Conservation (phyloP, 2,888 invertebrate genomes). For the Machimus atricapillus region DNA sequence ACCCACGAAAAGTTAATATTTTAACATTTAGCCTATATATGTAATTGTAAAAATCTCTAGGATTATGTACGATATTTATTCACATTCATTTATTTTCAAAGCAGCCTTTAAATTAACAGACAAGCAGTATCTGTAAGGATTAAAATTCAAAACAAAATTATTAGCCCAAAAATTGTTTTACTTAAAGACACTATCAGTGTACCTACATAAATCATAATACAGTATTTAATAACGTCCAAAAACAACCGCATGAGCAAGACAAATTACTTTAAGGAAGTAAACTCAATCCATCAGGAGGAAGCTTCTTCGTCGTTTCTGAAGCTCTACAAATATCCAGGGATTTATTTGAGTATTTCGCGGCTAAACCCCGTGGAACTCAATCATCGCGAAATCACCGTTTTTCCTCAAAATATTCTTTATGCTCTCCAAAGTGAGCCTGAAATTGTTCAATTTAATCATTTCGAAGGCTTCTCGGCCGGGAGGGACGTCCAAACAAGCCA, state of each 20-base stretch:
- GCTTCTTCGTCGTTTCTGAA: neutral
- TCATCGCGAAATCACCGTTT: neutral
- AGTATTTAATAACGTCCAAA: neutral
- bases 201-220: too few species aligned
- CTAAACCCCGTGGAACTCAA: neutral
- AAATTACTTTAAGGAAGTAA: neutral
- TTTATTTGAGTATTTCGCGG: neutral
- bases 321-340: neutral
- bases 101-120: too few species aligned
- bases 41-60: too few species aligned
- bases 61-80: too few species aligned
- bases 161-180: too few species aligned
- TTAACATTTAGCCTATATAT: too few species aligned
- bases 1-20: too few species aligned
- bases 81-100: too few species aligned
- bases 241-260: neutral
- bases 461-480: neutral
- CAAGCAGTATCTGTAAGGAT: too few species aligned
- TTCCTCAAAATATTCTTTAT: neutral
- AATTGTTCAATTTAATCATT: neutral
- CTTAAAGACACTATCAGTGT: too few species aligned
- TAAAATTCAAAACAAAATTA: too few species aligned
- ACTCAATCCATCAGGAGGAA: neutral
- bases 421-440: neutral
- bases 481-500: neutral